Percentiles rank a stretch among this genome's conserved stretches.
These are phyloP conservation scores for Orius laevigatus DNA, from an alignment of 1,140 invertebrate species.

Conservation along the genomic window DNA sequence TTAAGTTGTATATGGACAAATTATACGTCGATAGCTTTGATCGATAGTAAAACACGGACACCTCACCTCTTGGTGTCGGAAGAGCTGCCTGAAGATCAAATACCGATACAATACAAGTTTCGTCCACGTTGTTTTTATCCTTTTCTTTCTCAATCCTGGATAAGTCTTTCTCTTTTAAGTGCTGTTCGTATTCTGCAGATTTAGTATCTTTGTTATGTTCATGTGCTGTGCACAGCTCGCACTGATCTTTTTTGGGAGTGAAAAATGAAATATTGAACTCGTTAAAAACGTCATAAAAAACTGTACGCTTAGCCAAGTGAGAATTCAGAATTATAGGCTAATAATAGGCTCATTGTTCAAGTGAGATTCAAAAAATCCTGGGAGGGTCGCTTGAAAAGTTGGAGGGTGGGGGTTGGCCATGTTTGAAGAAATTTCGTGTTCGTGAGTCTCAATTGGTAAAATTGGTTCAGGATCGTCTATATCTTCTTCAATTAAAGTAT, in stretches of 20 bases:
- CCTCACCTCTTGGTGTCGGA: constrained; percentile 5
- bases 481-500: too few relatives aligned
- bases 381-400: too few relatives aligned
- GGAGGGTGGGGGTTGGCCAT: too few relatives aligned
- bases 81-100: constrained; percentile 13
- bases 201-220: not conserved
- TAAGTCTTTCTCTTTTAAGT: constrained; percentile 10
- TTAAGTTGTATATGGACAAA: constrained; percentile 27
- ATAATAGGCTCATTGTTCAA: too few relatives aligned
- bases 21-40: constrained; percentile 27
- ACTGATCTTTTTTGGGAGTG: constrained; percentile 21
- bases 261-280: constrained; percentile 21
- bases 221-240: constrained; percentile 18
- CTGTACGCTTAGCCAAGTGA: constrained; percentile 15
- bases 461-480: too few relatives aligned
- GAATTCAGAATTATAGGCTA: too few relatives aligned
- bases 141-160: not conserved
- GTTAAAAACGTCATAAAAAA: constrained; percentile 17
- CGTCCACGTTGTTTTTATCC: constrained; percentile 1
- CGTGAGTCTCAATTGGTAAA: too few relatives aligned
- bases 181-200: not conserved
- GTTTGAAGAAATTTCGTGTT: too few relatives aligned
- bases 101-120: too few relatives aligned
- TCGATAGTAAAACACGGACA: constrained; percentile 13
- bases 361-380: too few relatives aligned